Conservation (phyloP, 2,113 vertebrate genomes). For the Clarias macrocephalus region DNA sequence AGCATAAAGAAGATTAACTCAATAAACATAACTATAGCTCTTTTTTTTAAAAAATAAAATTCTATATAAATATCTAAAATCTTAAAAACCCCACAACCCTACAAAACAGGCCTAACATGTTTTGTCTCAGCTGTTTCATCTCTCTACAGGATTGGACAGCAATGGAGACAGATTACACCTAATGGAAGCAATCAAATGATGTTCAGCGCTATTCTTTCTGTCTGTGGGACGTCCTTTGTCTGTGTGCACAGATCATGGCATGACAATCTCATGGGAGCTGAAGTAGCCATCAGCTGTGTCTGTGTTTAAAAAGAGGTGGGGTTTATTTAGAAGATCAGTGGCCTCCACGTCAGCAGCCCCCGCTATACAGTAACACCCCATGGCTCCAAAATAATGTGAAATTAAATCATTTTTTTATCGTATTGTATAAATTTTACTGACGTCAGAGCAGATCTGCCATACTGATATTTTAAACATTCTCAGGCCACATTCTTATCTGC, state of each 20-base stretch:
- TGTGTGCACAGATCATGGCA: conserved; percentile 8
- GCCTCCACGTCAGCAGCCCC: background rate
- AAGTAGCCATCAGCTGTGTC: background rate
- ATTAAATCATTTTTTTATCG: background rate
- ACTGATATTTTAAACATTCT: background rate
- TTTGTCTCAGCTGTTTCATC: background rate
- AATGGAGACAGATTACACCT: background rate
- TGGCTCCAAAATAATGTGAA: background rate
- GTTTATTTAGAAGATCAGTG: background rate
- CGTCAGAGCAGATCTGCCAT: background rate
- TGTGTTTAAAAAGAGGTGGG: background rate
- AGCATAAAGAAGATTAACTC: background rate
- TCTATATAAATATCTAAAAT: background rate
- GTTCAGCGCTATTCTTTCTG: background rate
- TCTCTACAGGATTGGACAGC: background rate
- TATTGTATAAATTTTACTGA: background rate
- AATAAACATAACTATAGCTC: background rate
- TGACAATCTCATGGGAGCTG: background rate
- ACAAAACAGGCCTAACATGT: background rate
- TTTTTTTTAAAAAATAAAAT: background rate
- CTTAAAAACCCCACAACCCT: background rate
- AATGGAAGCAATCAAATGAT: background rate
- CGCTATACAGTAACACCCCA: background rate
- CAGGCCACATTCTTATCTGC: background rate
- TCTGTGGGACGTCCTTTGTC: conserved; percentile 18